Conservation (phyloP, 2,113 vertebrate genomes). For the Equus przewalskii region DNA sequence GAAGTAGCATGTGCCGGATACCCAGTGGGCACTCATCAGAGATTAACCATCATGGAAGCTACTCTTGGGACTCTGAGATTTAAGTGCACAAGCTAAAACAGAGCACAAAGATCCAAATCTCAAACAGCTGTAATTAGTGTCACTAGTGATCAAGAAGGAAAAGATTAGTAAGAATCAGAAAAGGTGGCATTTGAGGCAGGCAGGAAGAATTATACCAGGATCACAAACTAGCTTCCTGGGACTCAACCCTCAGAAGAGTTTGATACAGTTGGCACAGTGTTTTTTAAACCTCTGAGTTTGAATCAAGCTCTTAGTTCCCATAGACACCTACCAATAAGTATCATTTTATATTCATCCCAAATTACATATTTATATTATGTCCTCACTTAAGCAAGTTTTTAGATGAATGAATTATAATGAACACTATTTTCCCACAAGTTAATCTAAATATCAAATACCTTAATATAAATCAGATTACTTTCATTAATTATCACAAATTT, state of each 20-base stretch:
- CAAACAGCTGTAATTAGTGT: neutral
- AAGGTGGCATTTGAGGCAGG: neutral
- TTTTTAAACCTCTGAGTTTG: neutral
- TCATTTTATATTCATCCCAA: neutral
- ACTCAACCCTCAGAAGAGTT: neutral
- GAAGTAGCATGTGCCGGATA: neutral
- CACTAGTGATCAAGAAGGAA: conserved; percentile 4
- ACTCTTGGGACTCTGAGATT: neutral
- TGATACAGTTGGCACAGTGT: neutral
- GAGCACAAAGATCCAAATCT: neutral
- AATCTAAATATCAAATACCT: conserved; percentile 42
- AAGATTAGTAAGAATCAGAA: neutral
- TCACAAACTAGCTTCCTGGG: neutral
- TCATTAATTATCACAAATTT: conserved; percentile 18
- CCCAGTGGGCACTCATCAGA: neutral
- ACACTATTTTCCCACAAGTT: neutral
- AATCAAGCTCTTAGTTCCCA: neutral
- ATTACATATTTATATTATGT: neutral
- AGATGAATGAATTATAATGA: conserved; percentile 1
- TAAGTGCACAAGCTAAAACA: neutral
- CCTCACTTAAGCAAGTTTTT: neutral
- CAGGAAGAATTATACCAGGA: neutral
- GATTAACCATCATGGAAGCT: neutral
- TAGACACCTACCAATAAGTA: neutral
- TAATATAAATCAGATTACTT: neutral